These are phyloP conservation scores for Poecile montanus DNA, from an alignment of 2,797 vertebrate species.

Conservation along the genomic window DNA sequence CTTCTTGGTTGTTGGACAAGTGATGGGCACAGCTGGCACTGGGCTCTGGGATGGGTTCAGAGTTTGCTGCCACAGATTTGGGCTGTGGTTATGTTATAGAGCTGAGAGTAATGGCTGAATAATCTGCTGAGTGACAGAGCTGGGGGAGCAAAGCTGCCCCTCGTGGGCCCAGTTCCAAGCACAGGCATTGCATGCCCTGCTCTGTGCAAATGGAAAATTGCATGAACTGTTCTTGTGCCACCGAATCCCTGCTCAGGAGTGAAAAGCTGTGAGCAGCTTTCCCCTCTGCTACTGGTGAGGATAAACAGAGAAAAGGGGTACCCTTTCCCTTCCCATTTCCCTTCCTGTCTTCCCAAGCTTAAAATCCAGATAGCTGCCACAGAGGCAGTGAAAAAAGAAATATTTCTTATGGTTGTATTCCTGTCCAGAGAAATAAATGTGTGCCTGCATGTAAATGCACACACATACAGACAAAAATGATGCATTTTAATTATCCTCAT, in stretches of 20 bases:
- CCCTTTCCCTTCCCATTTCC: neutral
- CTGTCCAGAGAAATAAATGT: neutral
- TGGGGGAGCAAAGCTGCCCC: neutral
- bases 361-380: neutral
- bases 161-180: neutral
- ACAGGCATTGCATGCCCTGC: neutral
- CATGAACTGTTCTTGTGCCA: neutral
- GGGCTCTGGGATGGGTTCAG: neutral
- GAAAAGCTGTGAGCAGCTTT: neutral
- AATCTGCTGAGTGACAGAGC: neutral
- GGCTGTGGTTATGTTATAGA: neutral
- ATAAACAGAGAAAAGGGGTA: neutral
- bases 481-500: conserved; percentile 44
- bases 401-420: neutral
- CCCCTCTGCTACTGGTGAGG: neutral
- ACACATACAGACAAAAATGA: neutral
- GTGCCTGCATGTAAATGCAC: neutral
- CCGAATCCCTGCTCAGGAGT: neutral
- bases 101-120: conserved; percentile 4
- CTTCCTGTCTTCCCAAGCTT: neutral
- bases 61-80: neutral
- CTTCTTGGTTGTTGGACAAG: neutral
- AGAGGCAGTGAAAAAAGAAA: neutral
- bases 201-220: neutral
- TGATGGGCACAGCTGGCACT: neutral